Base-by-base conservation (phyloP, 2,113 vertebrate genomes). In the Boulengerochromis microlepis region DNA sequence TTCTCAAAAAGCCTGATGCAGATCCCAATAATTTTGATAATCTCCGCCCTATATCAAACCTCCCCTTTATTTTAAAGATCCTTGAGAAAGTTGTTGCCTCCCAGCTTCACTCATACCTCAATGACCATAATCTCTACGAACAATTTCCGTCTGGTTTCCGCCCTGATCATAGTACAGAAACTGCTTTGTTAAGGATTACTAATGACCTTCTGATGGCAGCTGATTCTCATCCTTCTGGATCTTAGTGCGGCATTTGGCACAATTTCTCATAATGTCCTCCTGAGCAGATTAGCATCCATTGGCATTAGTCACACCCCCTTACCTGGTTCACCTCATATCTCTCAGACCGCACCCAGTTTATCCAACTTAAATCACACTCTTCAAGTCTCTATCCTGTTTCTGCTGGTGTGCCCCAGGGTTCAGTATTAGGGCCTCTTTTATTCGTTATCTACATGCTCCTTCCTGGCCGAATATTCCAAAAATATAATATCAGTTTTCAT, bases 381-480 rank as follows among this genome's bases (percentile, higher is more conserved):
- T 53, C 19, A 53, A 0, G 5, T 53, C 0, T 53, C 50, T n/a
- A 0, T n/a, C 50, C 50, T 53, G 19, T n/a, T 53, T n/a, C 50
- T 53, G 19, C 19, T 53, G 50, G 50, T 53, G 50, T 53, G 9
- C 50, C 50, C 1, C 50, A 53, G 19, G 50, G 50, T 53, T 53
- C 50, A 53, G 50, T 53, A 53, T 53, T 1, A n/a, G 50, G 50
- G 19, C 9, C 50, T 53, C 19, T 52, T 52, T 3, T 52, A 52
- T 52, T 52, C 2, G 1, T 2, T 52, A 52, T 52, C 50, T 52
- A 52, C 19, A n/a, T n/a, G 50, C 19, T n/a, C 50, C 19, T 9
- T 5, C 50, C n/a, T 52, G 18, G 19, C 5, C 1, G 1, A 5
- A 52, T n/a, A 10, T 10, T 52, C 50, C 50, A n/a, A n/a, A 53